These are phyloP conservation scores for Lithophane semibrunnea DNA, from an alignment of 2,888 invertebrate species.

Conservation along the genomic window DNA sequence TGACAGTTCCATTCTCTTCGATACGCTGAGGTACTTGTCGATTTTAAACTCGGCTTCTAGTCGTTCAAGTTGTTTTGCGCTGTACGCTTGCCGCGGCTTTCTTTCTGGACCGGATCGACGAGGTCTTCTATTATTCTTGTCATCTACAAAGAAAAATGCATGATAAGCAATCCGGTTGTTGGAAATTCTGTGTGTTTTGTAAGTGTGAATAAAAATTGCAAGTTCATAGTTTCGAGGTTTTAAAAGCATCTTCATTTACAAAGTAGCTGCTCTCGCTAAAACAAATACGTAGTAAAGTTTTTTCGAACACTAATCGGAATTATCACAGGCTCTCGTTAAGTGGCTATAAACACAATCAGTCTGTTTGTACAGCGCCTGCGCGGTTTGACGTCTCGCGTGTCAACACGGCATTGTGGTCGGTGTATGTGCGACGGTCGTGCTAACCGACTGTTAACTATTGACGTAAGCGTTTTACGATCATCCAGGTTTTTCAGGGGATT, in stretches of 20 bases:
- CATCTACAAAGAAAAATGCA: conserved; percentile 89
- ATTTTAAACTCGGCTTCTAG: conserved; percentile 98
- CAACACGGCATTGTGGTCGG: conserved; percentile 81
- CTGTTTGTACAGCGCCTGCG: conserved; percentile 86
- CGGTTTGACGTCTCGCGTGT: conserved; percentile 82
- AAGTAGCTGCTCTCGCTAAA: conserved; percentile 87
- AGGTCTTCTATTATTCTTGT: conserved; percentile 95
- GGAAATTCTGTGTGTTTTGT: conserved; percentile 36
- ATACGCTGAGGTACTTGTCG: conserved; percentile 98
- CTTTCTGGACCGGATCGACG: conserved; percentile 97
- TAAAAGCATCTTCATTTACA: conserved; percentile 74
- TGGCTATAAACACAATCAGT: conserved; percentile 90
- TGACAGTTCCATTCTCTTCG: conserved; percentile 98
- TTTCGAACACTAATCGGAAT: conserved; percentile 89
- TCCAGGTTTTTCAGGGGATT: conserved; percentile 60
- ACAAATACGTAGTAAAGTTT: conserved; percentile 84
- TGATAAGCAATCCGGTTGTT: conserved; percentile 27
- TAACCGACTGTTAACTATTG: conserved; percentile 86
- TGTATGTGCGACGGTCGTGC: conserved; percentile 81
- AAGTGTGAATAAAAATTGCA: conserved; percentile 54
- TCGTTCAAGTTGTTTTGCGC: conserved; percentile 97
- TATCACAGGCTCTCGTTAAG: conserved; percentile 87
- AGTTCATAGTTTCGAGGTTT: conserved; percentile 61
- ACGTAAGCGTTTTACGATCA: conserved; percentile 78
- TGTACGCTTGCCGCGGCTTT: conserved; percentile 99